Base-by-base conservation (phyloP, 1,140 invertebrate genomes). In the Eubasilissa regina region DNA sequence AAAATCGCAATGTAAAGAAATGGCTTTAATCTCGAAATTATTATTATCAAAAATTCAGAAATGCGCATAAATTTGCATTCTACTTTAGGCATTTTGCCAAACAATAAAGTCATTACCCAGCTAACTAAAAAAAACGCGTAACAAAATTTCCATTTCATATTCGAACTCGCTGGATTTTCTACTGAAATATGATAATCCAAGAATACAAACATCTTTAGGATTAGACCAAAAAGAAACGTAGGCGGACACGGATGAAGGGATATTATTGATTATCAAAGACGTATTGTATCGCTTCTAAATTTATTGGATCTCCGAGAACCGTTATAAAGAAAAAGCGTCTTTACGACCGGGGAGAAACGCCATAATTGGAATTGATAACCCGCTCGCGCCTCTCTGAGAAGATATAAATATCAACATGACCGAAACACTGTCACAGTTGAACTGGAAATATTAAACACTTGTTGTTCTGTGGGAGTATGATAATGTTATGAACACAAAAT, bases 321-420 rank as follows among this genome's bases (percentile, higher is more conserved):
- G 64, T 68, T 68, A 68, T 15, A 68, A 10, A 70, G 17, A 51
- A 70, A 70, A 70, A 70, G 13, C 0, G 47, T 8, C 47, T 25
- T 70, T 70, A 70, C 44, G 66, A 70, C 1, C 66, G 66, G 66
- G 45, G 11, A 70, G 66, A 21, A 70, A n/a, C 25, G 44, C 66
- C 17, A 70, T 70, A 70, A 70, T 70, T 70, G 66, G 48, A 70
- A 70, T 70, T 51, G 66, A 70, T 70, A 70, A 70, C 66, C 66
- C 15, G 47, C 51, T 70, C 51, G 48, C 21, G 19, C 12, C 12
- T 48, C 43, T 62, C 19, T 66, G 62, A 66, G 25, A 66, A 66
- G 62, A 66, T 15, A 66, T 66, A 66, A 66, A 66, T 66, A 17
- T 66, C n/a, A 15, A 15, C 15, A n/a, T 44, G 15, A 6, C 44